These are phyloP conservation scores for Megalops cyprinoides DNA, from an alignment of 2,797 vertebrate species.

Conservation along the genomic window DNA sequence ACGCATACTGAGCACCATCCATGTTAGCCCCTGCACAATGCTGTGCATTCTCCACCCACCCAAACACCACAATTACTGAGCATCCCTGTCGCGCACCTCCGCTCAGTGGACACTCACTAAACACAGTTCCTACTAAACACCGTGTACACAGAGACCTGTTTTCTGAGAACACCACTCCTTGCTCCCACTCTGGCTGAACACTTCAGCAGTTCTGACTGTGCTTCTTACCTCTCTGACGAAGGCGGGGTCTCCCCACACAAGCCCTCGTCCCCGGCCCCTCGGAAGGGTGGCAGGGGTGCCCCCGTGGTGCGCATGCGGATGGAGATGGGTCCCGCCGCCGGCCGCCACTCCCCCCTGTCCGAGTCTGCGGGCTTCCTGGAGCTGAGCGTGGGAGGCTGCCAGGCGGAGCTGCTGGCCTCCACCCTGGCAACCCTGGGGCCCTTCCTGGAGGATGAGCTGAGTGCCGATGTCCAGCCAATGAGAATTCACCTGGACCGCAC, in stretches of 20 bases:
- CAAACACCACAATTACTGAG: no score
- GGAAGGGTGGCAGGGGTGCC: conserved; percentile 30
- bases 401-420: conserved; percentile 80
- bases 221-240: conserved; percentile 32
- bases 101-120: no score
- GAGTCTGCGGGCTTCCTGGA: conserved; percentile 80
- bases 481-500: conserved; percentile 82
- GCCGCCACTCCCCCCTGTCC: conserved; percentile 71
- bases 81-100: no score
- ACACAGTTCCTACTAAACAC: no score
- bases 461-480: conserved; percentile 84
- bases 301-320: conserved; percentile 77
- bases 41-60: no score
- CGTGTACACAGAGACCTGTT: no score
- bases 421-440: conserved; percentile 84
- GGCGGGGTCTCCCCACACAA: conserved; percentile 50
- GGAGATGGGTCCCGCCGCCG: conserved; percentile 78
- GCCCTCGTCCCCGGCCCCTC: conserved; percentile 36
- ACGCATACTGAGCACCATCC: no score
- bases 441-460: conserved; percentile 92
- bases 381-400: conserved; percentile 74
- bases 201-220: not conserved
- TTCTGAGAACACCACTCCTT: not conserved
- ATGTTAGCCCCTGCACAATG: no score
- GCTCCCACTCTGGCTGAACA: not conserved